Base-by-base conservation (phyloP, 2,797 vertebrate genomes). In the Chaetodon trifasciatus region DNA sequence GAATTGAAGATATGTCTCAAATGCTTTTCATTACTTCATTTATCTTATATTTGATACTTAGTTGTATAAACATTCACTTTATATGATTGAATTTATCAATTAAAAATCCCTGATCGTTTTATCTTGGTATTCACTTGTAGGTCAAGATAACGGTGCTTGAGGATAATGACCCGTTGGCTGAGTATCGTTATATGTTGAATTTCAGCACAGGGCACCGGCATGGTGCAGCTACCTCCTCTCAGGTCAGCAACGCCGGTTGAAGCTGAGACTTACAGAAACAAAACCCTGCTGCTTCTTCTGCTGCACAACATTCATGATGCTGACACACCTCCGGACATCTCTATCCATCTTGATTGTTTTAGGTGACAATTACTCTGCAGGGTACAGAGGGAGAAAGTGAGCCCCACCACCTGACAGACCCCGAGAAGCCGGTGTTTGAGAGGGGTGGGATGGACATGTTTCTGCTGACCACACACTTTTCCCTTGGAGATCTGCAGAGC, bases 121-220 rank as follows among this genome's bases (percentile, higher is more conserved):
- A 19, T 71, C 56, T 69, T 58, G 0, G 1, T 19, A 24, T 70
- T 62, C 49, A 68, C 42, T 91, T 82, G 12, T 80, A 98, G 97
- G 96, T 97, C 78, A 99, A 97, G 88, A 95, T 99, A 92, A 97
- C 95, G 19, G 90, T 97, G 17, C 95, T 99, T 42, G 96, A 96
- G 74, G 98, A 99, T 91, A 99, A 98, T 0, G 97, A 99, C 76
- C 97, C 97, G 19, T 94, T 98, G 89, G 97, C 97, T 80, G 97
- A 97, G 82, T 98, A 98, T 91, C 93, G 94, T 76, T 98, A 99
- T n/a, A 93, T 99, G 70, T 91, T 99, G 86, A 97, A 91, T 35
- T 86, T 98, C 86, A 96, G 94, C 79, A 99, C 97, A 0, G 97
- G 98, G 12, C 97, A 98, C 83, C 95, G 97, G 0, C 95, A 95